A percentile compares a stretch with the other conserved stretches of the same genome.
phyloP scores from a whole-genome alignment of 2,113 vertebrate species.

The Bungarus multicinctus region DNA sequence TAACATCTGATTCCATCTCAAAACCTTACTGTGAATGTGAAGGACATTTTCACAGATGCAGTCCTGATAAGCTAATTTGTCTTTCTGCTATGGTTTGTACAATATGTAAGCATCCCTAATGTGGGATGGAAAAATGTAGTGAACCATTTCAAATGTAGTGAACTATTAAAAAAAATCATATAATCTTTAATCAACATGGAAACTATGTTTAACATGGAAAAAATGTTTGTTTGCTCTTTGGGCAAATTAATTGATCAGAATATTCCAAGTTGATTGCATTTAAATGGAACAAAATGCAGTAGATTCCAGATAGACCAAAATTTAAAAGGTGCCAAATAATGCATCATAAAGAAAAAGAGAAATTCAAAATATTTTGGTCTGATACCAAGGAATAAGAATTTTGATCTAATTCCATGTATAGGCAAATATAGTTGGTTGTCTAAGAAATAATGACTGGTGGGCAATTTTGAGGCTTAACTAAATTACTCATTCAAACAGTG shows the following conservation, averaged over 20 bases:
- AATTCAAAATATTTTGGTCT: not conserved
- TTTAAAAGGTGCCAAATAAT: not conserved
- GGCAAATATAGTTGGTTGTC: too few relatives aligned
- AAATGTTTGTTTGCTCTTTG: not conserved
- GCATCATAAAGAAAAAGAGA: not conserved
- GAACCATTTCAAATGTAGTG: not conserved
- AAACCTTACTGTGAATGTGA: not conserved
- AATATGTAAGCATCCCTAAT: not conserved
- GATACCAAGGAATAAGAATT: not conserved
- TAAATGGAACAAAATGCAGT: not conserved
- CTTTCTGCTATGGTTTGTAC: not conserved
- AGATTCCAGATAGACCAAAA: not conserved
- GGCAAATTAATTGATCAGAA: not conserved
- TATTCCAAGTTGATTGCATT: not conserved
- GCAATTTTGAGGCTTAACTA: not conserved
- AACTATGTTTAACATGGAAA: not conserved
- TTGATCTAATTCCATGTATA: too few relatives aligned
- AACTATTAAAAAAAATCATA: not conserved
- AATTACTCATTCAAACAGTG: not conserved
- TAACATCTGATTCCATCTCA: slow-evolving; percentile 14
- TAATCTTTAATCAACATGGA: not conserved
- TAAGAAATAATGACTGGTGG: not conserved
- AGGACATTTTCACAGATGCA: not conserved
- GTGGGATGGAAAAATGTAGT: not conserved
- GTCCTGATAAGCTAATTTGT: not conserved